Conservation (phyloP, 2,113 vertebrate genomes). For the Benitochromis conjunctus region DNA sequence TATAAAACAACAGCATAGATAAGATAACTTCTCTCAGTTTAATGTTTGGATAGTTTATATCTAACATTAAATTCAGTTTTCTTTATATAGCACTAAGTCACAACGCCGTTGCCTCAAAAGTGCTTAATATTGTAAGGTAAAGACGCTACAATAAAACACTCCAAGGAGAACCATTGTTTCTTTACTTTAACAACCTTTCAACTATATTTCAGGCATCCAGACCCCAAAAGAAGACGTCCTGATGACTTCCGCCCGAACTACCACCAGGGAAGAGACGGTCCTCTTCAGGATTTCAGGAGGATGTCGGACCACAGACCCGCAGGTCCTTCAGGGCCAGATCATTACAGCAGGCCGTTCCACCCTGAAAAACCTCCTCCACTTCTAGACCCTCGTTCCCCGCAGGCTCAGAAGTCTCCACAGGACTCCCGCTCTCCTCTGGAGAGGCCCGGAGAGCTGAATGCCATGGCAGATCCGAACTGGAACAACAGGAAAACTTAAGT, state of each 20-base stretch:
- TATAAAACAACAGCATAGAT: neutral
- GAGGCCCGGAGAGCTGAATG: constrained; percentile 83
- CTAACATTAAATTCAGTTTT: neutral
- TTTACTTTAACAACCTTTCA: neutral
- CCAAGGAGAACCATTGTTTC: neutral
- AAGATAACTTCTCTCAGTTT: too few relatives aligned
- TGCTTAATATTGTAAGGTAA: neutral
- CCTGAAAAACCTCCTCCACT: constrained; percentile 83
- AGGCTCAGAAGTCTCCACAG: constrained; percentile 90
- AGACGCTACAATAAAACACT: neutral
- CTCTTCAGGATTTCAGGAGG: constrained; percentile 89
- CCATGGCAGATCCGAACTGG: constrained; percentile 86
- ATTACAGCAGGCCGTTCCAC: constrained; percentile 88
- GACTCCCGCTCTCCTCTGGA: constrained; percentile 89
- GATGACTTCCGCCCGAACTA: constrained; percentile 92
- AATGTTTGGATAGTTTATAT: neutral
- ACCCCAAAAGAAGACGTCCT: constrained; percentile 85
- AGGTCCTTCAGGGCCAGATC: constrained; percentile 83
- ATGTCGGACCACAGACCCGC: constrained; percentile 86
- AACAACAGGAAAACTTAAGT: constrained; percentile 86
- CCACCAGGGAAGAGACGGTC: constrained; percentile 71
- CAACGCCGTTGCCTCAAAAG: too few relatives aligned
- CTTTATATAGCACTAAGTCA: too few relatives aligned
- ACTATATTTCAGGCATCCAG: constrained; percentile 80
- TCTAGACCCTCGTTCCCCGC: constrained; percentile 89